A percentile compares a stretch with the other conserved stretches of the same genome.
These are phyloP conservation scores for Rhabdomys pumilio DNA, from an alignment of 2,797 vertebrate genomes.

Conservation along the genomic window DNA sequence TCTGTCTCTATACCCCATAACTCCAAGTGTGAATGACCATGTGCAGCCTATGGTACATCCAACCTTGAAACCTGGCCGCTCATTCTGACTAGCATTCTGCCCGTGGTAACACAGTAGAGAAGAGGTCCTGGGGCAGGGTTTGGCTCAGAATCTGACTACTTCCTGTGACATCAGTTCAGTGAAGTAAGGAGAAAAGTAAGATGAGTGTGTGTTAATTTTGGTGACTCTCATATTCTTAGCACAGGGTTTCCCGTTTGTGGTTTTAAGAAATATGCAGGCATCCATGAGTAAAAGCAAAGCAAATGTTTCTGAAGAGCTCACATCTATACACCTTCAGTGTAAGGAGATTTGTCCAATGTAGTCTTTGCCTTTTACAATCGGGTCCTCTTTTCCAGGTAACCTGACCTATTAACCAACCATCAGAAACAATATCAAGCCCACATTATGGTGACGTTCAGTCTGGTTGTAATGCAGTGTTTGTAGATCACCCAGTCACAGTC, in stretches of 20 bases:
- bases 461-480: not conserved
- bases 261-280: not conserved
- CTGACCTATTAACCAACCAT: not conserved
- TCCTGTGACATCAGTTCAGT: not conserved
- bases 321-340: not conserved
- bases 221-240: not conserved
- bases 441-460: not conserved
- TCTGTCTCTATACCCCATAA: not conserved
- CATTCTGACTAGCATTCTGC: not conserved
- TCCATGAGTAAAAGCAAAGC: not conserved
- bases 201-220: not conserved
- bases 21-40: not conserved
- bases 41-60: too few species aligned
- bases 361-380: conserved; percentile 18
- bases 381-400: not conserved
- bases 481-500: not conserved
- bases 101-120: not conserved
- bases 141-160: not conserved
- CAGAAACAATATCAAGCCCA: not conserved
- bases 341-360: not conserved
- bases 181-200: not conserved
- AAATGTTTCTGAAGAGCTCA: not conserved
- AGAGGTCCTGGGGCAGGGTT: not conserved
- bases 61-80: not conserved
- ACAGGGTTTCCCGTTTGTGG: not conserved